phyloP scores from a whole-genome alignment of 2,888 invertebrate genomes.

The Cylloceria caligata region DNA sequence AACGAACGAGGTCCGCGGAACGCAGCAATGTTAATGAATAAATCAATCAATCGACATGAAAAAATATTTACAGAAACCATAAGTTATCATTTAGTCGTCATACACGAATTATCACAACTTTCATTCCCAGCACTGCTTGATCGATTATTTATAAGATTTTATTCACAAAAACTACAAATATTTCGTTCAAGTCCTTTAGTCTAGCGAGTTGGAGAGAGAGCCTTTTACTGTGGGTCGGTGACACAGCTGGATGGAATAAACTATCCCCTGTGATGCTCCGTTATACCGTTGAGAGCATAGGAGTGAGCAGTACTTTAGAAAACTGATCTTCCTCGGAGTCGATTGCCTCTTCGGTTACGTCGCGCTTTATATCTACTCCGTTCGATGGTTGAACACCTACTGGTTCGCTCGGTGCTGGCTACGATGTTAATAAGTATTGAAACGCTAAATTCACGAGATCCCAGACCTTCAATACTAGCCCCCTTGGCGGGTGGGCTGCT shows the following conservation, averaged over 20 bases:
- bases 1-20: slow-evolving; percentile 26
- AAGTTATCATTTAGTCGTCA: not conserved
- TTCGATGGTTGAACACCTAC: slow-evolving; percentile 77
- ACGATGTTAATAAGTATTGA: slow-evolving; percentile 68
- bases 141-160: not conserved
- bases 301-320: not conserved
- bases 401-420: slow-evolving; percentile 70
- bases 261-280: not conserved
- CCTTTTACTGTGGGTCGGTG: slow-evolving; percentile 23
- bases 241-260: not conserved
- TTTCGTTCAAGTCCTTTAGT: not conserved
- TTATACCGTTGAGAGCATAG: slow-evolving; percentile 1
- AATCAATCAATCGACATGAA: not conserved
- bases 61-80: not conserved
- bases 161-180: not conserved
- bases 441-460: slow-evolving; percentile 67
- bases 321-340: not conserved
- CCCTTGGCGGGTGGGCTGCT: not conserved
- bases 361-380: slow-evolving; percentile 52
- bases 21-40: not conserved
- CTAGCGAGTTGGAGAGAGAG: slow-evolving; percentile 30
- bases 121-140: not conserved
- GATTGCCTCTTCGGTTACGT: not conserved
- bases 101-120: not conserved
- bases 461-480: slow-evolving; percentile 57